A percentile compares a stretch with the other conserved stretches of the same genome.
Conservation (phyloP, 2,888 invertebrate genomes). For the Heteropelma amictum region DNA sequence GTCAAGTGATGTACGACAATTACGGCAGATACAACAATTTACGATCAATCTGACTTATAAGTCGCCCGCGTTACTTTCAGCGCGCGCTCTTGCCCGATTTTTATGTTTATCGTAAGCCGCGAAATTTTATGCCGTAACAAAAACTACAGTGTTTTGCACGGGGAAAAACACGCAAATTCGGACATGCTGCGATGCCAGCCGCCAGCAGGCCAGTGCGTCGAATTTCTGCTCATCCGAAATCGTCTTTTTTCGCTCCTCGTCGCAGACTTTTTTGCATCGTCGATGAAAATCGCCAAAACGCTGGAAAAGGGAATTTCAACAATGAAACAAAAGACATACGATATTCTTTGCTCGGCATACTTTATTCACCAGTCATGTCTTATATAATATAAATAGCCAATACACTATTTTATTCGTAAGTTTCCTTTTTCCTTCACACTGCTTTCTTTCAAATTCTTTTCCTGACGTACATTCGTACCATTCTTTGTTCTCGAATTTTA, state of each 20-base stretch:
- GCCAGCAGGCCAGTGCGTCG: too few relatives aligned
- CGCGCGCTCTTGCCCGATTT: too few relatives aligned
- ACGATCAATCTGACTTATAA: too few relatives aligned
- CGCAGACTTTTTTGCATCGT: neutral
- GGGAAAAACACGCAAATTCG: too few relatives aligned
- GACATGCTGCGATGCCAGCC: too few relatives aligned
- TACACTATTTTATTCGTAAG: conserved; percentile 65
- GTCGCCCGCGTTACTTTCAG: too few relatives aligned
- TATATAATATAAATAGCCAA: conserved; percentile 66
- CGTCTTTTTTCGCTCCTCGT: neutral
- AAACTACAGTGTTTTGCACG: too few relatives aligned
- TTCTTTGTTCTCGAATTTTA: conserved; percentile 12
- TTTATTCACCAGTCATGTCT: conserved; percentile 71
- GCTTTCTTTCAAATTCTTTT: conserved; percentile 16
- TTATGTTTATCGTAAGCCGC: too few relatives aligned
- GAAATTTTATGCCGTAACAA: too few relatives aligned
- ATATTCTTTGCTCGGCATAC: conserved; percentile 69
- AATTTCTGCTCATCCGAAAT: neutral
- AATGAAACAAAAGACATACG: conserved; percentile 23
- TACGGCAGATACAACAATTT: too few relatives aligned
- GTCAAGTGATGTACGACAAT: too few relatives aligned
- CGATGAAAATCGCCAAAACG: neutral
- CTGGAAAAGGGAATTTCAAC: neutral
- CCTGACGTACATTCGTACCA: conserved; percentile 13
- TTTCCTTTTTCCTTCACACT: conserved; percentile 31